Base-by-base conservation (phyloP, 2,888 invertebrate genomes). In the Octodonta nipae region DNA sequence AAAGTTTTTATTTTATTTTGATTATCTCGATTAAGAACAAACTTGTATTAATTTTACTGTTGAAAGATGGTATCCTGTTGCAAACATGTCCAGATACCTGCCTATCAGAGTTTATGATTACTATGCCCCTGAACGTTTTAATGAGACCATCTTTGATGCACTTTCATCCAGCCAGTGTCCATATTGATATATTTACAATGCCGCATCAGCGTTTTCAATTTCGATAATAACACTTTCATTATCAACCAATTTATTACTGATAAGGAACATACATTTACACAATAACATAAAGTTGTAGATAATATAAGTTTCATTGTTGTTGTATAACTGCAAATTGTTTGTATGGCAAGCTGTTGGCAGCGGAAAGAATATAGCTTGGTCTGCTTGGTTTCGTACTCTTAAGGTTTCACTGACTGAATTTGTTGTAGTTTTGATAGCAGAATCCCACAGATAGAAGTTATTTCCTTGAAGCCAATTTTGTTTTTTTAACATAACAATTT, bases 1-100 rank as follows among this genome's bases (percentile, higher is more conserved):
- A 42, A 88, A 89, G 68, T 78, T 91, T 38, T 65, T 86, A 29
- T 91, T 92, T 65, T 93, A 92, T 63, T 93, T 95, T 58, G 82
- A 88, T 59, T 89, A 81, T 87, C 61, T 93, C 58, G 87, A 88
- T 51, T 64, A 68, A 13, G 80, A 82, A 58, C 78, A 76, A 48
- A 85, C 85, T 4, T 95, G 95, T 55, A 79, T 95, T 6, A 83
- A 87, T 63, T 87, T 92, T 58, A 86, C 88, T 1, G 75, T 92
- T 33, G 89, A 92, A 63, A 72, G 95, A 44, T 95, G 92, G 92
- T 83, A 74, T 64, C 93, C 93, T 0, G 89, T 93, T 3, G 93
- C 93, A 29, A 95, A 95, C 64, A 86, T 92, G 84, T 91, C 93
- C 1, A 73, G 88, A 27, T 89, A 86, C 61, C 71, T 93, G 45